Evolutionary conservation across 2,113 vertebrate species (phyloP), one percentile per base, ranked within the genome.

Genomic region (Verasper variegatus): DNA sequence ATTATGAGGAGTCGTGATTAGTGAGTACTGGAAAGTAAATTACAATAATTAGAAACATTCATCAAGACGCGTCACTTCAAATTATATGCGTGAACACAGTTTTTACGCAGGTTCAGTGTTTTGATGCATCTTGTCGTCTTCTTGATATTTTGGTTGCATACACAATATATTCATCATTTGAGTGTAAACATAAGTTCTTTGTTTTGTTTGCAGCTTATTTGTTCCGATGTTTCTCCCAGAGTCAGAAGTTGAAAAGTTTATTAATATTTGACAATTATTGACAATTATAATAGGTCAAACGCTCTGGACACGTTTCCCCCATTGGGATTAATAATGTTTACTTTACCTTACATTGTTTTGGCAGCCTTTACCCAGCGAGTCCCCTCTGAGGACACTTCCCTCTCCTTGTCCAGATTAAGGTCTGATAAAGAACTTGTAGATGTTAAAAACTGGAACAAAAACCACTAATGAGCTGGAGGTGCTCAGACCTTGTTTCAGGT

Each of bases 371-470:
- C 52, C n/a, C 10, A 60, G 67, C 27, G 58, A 76, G 61, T 24
- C 17, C 60, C 31, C 66, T 59, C 52, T 3, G 59, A 71, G 18
- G n/a, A 63, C 59, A 27, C 52, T 49, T 37, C 40, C 35, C 42
- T 49, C 73, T 68, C 76, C 35, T 71, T 72, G 21, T 69, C 9
- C 55, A 78, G 69, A 71, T 68, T 71, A 71, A 42, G 49, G 71
- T 83, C 80, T 83, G 74, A 85, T 86, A 68, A 82, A 74, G 55
- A 47, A 59, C 55, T 76, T 76, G 70, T 74, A 65, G 52, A 27
- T 59, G 49, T 75, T 87, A 80, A 60, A 31, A 81, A 71, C 35
- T 54, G 71, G 80, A 55, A 78, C 42, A 67, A 68, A 87, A 83
- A 72, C 56, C 70, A 24, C 56, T 71, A 72, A 87, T 89, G 82